Evolutionary conservation across 2,797 vertebrate species (phyloP), one percentile per base, ranked within the genome.

Genomic region (Mastacembelus armatus): DNA sequence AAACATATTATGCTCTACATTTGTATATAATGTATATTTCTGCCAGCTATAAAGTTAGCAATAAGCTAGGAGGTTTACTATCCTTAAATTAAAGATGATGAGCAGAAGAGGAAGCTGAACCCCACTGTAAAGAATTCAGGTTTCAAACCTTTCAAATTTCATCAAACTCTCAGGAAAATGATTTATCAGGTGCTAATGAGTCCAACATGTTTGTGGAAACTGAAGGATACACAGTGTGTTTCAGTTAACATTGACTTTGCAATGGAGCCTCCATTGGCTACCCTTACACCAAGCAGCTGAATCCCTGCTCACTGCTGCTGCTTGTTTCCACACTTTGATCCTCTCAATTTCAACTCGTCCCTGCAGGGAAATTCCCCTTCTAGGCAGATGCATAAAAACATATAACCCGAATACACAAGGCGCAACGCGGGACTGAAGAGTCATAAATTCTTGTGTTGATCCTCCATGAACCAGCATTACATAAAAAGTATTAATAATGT

Each of bases 381-480:
- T 54, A 58, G 63, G 43, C 43, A 66, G 48, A 67, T 36, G 54
- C 70, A 81, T 64, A 19, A 80, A 77, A 74, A 32, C 44, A 68
- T 30, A 52, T 4, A 68, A 70, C 48, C 69, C 43, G 68, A 78
- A 74, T 36, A 71, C 52, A 57, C 50, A 62, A 43, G 39, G 49
- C 33, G 8, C 49, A 66, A 50, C 1, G 16, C 50, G 14, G 3
- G 30, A 64, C 60, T 59, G 68, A n/a, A 36, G 62, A 66, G 55
- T 27, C 49, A 36, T 36, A 66, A 35, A 63, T 66, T 38, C 2
- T 44, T 11, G 1, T 15, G 26, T 62, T 65, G 21, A 43, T 58
- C 45, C 59, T 54, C 54, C 30, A 48, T 54, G 56, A 51, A 58
- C 51, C 51, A n/a, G 47, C 30, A 15, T 45, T 50, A n/a, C 49